These are phyloP conservation scores for Adelognathus sp. DNA, from an alignment of 2,888 invertebrate species.

Conservation along the genomic window DNA sequence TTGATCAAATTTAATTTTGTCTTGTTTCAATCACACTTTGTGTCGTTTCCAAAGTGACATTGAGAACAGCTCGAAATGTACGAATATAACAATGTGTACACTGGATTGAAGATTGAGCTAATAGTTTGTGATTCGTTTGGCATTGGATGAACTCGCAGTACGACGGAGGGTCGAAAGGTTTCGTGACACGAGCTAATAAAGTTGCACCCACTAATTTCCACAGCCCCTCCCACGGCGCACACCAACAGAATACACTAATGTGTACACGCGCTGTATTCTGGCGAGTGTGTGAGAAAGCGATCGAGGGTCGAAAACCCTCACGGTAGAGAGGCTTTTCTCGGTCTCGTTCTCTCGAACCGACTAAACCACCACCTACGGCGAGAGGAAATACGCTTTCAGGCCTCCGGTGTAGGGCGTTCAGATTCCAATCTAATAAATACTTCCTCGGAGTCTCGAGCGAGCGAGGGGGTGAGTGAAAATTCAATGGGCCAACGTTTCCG, in stretches of 20 bases:
- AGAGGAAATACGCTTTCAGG: slow-evolving; percentile 76
- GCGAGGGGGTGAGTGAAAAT: slow-evolving; percentile 49
- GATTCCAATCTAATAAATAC: slow-evolving; percentile 77
- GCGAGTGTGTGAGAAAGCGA: slow-evolving; percentile 48
- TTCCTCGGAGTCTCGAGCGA: slow-evolving; percentile 66
- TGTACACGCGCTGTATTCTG: background rate
- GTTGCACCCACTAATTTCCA: slow-evolving; percentile 74
- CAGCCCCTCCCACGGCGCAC: slow-evolving; percentile 64
- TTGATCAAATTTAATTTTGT: too few relatives aligned
- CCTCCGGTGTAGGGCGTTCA: slow-evolving; percentile 70
- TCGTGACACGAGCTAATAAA: slow-evolving; percentile 75
- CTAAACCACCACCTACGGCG: slow-evolving; percentile 73
- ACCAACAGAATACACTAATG: background rate
- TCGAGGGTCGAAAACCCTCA: slow-evolving; percentile 59
- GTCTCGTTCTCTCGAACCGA: slow-evolving; percentile 54
- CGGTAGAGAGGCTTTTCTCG: slow-evolving; percentile 41
- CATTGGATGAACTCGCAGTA: slow-evolving; percentile 27
- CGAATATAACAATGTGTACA: background rate
- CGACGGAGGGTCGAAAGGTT: slow-evolving; percentile 54
- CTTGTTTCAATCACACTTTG: too few relatives aligned
- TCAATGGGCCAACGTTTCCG: slow-evolving; percentile 61
- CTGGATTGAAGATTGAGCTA: slow-evolving; percentile 13
- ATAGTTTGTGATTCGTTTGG: slow-evolving; percentile 14
- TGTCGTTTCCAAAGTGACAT: too few relatives aligned
- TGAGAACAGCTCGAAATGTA: too few relatives aligned